These are phyloP conservation scores for Ophonus ardosiacus DNA, from an alignment of 2,888 invertebrate genomes.

Conservation along the genomic window DNA sequence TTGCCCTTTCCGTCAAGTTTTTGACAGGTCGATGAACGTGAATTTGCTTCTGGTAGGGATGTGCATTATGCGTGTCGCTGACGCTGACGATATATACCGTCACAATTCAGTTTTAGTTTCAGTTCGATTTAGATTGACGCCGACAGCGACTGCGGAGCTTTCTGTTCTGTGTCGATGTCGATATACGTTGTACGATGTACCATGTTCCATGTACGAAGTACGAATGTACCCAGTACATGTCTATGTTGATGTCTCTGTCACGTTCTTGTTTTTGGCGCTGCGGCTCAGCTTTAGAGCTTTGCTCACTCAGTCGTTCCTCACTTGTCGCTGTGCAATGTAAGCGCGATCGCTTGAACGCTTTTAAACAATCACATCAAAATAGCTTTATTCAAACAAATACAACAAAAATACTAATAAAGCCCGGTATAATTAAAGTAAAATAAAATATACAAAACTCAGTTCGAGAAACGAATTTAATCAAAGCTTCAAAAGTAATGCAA, in stretches of 20 bases:
- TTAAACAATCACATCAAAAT: background rate
- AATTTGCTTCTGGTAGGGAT: conserved; percentile 73
- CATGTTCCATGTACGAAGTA: background rate
- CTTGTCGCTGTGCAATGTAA: background rate
- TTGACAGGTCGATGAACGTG: conserved; percentile 72
- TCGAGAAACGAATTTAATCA: too few relatives aligned
- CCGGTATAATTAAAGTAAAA: background rate
- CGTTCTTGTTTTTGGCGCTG: conserved; percentile 1
- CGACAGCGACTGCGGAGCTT: conserved; percentile 3
- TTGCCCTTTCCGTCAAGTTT: conserved; percentile 69
- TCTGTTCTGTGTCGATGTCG: conserved; percentile 9
- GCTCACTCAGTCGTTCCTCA: background rate
- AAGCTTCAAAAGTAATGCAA: too few relatives aligned
- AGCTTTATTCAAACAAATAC: background rate
- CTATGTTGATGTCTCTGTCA: background rate
- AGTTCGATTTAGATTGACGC: background rate
- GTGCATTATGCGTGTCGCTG: conserved; percentile 68
- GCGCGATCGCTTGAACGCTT: background rate
- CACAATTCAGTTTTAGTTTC: background rate
- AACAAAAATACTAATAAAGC: background rate
- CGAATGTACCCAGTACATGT: background rate
- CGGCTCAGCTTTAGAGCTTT: conserved; percentile 18
- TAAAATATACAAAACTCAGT: too few relatives aligned
- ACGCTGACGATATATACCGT: conserved; percentile 3
- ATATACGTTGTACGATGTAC: background rate